Percentiles rank a stretch among this genome's conserved stretches.
These are phyloP conservation scores for Aegithalos caudatus DNA, from an alignment of 2,113 vertebrate genomes.

Conservation along the genomic window DNA sequence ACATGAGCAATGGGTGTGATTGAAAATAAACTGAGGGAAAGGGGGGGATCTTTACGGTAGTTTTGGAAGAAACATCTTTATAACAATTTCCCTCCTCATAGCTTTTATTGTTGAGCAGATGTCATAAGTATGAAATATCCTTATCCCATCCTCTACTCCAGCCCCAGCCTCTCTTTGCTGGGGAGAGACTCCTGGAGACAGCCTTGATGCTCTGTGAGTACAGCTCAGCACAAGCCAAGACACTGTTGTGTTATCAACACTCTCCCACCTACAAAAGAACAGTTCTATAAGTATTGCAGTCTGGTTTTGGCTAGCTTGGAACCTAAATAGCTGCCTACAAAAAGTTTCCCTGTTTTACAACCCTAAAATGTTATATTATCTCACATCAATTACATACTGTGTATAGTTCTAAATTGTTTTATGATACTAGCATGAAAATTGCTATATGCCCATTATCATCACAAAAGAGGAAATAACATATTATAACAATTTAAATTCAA, in stretches of 20 bases:
- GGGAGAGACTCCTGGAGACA: not conserved
- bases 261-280: not conserved
- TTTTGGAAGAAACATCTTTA: not conserved
- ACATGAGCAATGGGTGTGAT: not conserved
- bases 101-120: not conserved
- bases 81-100: not conserved
- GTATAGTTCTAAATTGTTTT: not conserved
- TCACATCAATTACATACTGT: not conserved
- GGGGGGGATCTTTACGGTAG: fast-evolving
- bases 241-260: not conserved
- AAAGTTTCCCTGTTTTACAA: not conserved
- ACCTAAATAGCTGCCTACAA: not conserved
- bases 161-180: not conserved
- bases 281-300: not conserved
- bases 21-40: not conserved
- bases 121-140: not conserved
- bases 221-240: not conserved
- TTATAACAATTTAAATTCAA: not conserved
- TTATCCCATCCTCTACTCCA: not conserved
- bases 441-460: not conserved
- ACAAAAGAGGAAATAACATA: not conserved
- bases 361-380: not conserved
- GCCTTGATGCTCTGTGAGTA: not conserved
- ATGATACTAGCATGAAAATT: not conserved
- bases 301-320: not conserved